phyloP scores from a whole-genome alignment of 2,888 invertebrate species.

The Linnaemya tessellans region DNA sequence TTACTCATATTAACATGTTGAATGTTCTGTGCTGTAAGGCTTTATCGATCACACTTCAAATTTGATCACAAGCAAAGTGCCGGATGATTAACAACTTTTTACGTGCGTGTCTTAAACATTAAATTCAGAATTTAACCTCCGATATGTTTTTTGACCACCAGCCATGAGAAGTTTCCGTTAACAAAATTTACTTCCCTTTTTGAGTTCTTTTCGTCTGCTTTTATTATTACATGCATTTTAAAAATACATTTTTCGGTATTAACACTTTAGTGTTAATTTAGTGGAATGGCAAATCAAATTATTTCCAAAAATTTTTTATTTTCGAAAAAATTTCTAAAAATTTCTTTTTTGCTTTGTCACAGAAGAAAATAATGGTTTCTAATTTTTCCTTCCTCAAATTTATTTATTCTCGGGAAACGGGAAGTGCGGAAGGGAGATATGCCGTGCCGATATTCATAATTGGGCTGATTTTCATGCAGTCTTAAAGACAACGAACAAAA shows the following conservation, averaged over 20 bases:
- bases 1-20: background rate
- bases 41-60: background rate
- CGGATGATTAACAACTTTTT: background rate
- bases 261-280: conserved; percentile 18
- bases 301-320: background rate
- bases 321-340: background rate
- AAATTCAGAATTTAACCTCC: conserved; percentile 18
- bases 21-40: conserved; percentile 1
- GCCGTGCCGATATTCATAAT: too few relatives aligned
- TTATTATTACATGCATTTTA: background rate
- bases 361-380: too few relatives aligned
- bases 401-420: too few relatives aligned
- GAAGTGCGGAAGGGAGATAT: too few relatives aligned
- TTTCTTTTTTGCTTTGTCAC: background rate
- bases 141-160: background rate
- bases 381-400: too few relatives aligned
- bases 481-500: too few relatives aligned
- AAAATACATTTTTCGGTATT: conserved; percentile 21
- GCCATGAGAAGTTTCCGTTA: background rate
- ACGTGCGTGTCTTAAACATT: background rate
- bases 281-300: background rate
- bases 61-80: background rate
- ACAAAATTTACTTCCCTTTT: background rate
- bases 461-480: too few relatives aligned
- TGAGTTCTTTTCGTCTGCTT: background rate